Evolutionary conservation across 2,888 invertebrate genomes (phyloP).

Genomic region (Meghimatium bilineatum): DNA sequence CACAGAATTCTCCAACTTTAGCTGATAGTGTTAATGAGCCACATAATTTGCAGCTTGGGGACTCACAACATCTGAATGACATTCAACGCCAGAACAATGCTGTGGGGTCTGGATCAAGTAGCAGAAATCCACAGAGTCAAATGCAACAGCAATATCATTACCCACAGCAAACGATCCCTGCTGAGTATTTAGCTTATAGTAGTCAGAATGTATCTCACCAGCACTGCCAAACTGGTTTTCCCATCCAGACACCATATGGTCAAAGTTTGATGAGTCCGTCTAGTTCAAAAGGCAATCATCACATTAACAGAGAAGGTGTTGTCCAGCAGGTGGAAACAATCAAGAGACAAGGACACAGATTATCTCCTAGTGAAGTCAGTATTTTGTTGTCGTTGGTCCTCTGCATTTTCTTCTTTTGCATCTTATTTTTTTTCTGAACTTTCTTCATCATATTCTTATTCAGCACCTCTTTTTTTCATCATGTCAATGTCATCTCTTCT

Average conservation of each 20-base stretch:
- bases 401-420: too few relatives aligned
- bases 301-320: not conserved
- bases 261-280: slow-evolving; percentile 14
- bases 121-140: slow-evolving; percentile 16
- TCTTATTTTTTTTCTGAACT: too few relatives aligned
- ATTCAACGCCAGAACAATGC: not conserved
- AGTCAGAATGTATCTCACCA: not conserved
- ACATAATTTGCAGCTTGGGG: not conserved
- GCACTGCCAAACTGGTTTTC: slow-evolving; percentile 2
- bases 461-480: too few relatives aligned
- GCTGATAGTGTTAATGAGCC: not conserved
- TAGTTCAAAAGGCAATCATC: slow-evolving; percentile 24
- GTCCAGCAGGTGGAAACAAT: slow-evolving; percentile 39
- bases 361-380: slow-evolving; percentile 37
- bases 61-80: not conserved
- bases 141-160: slow-evolving; percentile 36
- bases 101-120: not conserved
- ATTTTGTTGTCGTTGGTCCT: not conserved
- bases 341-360: slow-evolving; percentile 28
- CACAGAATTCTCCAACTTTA: not conserved
- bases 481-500: too few relatives aligned
- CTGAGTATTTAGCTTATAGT: slow-evolving; percentile 11
- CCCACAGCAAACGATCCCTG: slow-evolving; percentile 20
- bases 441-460: too few relatives aligned
- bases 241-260: not conserved